These are phyloP conservation scores for Ptychadena robeensis DNA, from an alignment of 2,797 vertebrate species.

Conservation along the genomic window DNA sequence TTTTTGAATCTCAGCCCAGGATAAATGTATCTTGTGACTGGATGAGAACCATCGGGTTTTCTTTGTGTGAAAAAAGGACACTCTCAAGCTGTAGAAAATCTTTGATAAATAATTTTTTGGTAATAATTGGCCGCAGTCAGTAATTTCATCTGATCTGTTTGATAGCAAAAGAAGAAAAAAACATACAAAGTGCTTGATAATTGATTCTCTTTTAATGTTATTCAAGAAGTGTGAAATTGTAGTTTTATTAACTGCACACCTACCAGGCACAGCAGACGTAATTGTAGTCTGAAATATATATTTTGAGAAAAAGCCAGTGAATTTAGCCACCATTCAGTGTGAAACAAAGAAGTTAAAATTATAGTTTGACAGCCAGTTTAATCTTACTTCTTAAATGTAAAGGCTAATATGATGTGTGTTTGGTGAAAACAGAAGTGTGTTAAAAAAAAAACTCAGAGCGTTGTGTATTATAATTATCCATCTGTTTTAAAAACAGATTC, in stretches of 20 bases:
- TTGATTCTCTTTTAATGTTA: conserved; percentile 7
- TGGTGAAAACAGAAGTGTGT: not conserved
- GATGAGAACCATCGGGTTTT: no score
- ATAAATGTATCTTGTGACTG: no score
- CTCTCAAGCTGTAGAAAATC: not conserved
- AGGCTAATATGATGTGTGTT: not conserved
- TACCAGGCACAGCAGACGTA: conserved; percentile 33
- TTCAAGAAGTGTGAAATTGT: conserved; percentile 29
- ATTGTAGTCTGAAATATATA: conserved; percentile 36
- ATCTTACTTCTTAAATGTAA: conserved; percentile 9
- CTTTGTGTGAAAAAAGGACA: not conserved
- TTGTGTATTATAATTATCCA: not conserved
- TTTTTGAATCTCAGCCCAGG: no score
- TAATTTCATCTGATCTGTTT: conserved; percentile 20
- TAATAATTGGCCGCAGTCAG: not conserved
- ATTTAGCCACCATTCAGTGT: conserved; percentile 8
- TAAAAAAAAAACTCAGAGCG: not conserved
- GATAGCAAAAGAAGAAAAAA: conserved; percentile 4
- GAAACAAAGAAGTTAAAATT: conserved; percentile 31
- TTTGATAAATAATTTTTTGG: not conserved
- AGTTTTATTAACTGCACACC: conserved; percentile 46
- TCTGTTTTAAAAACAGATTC: not conserved
- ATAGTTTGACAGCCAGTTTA: conserved; percentile 7
- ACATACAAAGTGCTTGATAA: conserved; percentile 33
- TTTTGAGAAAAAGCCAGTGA: not conserved